Evolutionary conservation across 2,888 invertebrate species (phyloP).

Genomic region (Argyresthia albistria): DNA sequence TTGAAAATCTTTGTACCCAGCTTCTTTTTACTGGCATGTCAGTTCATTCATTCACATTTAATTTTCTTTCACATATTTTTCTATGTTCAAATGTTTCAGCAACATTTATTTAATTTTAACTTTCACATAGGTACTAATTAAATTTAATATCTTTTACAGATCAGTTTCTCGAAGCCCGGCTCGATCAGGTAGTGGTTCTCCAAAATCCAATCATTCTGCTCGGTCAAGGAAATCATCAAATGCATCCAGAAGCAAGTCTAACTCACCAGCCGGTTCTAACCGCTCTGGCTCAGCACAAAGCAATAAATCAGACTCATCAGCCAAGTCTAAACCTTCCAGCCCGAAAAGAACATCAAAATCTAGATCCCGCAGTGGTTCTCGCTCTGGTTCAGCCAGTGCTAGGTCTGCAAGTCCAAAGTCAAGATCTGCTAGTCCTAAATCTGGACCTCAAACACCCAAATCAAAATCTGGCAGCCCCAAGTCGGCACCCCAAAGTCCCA

Average conservation of each 20-base stretch:
- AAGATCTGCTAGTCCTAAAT: conserved; percentile 40
- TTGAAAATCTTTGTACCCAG: too few relatives aligned
- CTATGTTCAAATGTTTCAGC: too few relatives aligned
- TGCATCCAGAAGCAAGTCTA: conserved; percentile 52
- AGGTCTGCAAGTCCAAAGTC: conserved; percentile 29
- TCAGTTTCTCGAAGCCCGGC: conserved; percentile 52
- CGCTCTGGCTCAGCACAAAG: conserved; percentile 53
- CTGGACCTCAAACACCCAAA: conserved; percentile 35
- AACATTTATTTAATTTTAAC: too few relatives aligned
- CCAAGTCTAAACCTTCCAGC: conserved; percentile 54
- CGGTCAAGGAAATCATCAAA: conserved; percentile 48
- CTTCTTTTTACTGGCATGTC: too few relatives aligned
- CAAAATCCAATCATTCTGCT: conserved; percentile 45
- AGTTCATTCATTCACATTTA: too few relatives aligned
- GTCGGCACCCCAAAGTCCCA: conserved; percentile 10
- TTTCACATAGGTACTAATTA: too few relatives aligned
- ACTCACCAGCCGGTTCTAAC: conserved; percentile 51
- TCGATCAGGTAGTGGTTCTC: conserved; percentile 56
- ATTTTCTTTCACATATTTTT: too few relatives aligned
- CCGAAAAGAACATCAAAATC: conserved; percentile 48
- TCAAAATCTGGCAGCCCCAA: conserved; percentile 29
- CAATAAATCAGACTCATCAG: conserved; percentile 57
- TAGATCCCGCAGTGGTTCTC: conserved; percentile 37
- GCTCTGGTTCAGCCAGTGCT: conserved; percentile 16
- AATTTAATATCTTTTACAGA: conserved; percentile 24